Evolutionary conservation across 2,888 invertebrate genomes (phyloP), one percentile per base, ranked within the genome.

Genomic region (Eledona agricola): DNA sequence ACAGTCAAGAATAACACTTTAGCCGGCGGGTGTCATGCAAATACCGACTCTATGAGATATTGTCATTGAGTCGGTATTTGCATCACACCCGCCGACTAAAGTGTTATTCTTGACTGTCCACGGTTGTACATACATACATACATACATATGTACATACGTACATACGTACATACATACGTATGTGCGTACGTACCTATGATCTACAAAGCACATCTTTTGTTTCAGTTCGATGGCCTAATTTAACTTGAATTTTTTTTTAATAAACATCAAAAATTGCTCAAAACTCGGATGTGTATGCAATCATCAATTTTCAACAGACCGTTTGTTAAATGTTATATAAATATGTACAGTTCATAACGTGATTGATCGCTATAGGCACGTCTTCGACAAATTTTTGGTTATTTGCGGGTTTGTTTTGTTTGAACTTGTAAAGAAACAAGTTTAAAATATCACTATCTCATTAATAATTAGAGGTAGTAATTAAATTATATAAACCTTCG

Each of bases 281-380:
- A 60, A 45, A 53, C 35, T 52, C 54, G 54, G 57, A 55, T 55
- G 37, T 54, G 40, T 55, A 55, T 49, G 55, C 55, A 54, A 51
- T 51, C 55, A 55, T 55, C 50, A 55, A 55, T 55, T 55, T 52
- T 58, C 54, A 47, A 52, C 53, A 59, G 53, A 53, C 42, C 52
- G 43, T 59, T 55, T 29, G 55, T 47, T 43, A 40, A 38, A 49
- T 59, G 47, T 59, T 57, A 52, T 50, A 54, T 57, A 56, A 49
- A 56, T 56, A 56, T 56, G 52, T 56, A 56, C 52, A 59, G 54
- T n/a, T n/a, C n/a, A n/a, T 53, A 50, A 56, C 50, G 56, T 55
- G 50, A 59, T 56, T 64, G 64, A 62, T 64, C 60, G 62, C 62
- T 62, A 60, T 61, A 50, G 57, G 62, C 62, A 60, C 59, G 60